Evolutionary conservation across 2,113 vertebrate species (phyloP).

Genomic region (Ammospiza nelsoni): DNA sequence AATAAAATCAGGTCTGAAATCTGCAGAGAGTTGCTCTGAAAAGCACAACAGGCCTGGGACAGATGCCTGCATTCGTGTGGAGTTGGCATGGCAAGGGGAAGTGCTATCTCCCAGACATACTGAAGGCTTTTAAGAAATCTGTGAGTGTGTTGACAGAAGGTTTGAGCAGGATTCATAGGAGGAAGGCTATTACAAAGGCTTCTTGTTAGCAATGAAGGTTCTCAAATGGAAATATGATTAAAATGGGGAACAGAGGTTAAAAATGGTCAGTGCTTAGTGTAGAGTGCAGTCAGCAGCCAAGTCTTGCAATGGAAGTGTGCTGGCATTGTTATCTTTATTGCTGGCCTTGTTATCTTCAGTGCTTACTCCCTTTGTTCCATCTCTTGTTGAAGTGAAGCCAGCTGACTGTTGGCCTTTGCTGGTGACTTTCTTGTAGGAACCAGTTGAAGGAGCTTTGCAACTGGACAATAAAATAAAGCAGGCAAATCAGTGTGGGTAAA

Average conservation of each 20-base stretch:
- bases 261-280: not conserved
- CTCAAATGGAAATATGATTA: not conserved
- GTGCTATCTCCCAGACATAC: not conserved
- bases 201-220: not conserved
- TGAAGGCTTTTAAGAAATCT: not conserved
- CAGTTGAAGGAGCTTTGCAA: not conserved
- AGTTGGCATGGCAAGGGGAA: not conserved
- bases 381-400: not conserved
- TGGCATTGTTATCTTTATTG: not conserved
- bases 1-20: not conserved
- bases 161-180: not conserved
- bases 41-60: not conserved
- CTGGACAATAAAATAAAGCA: not conserved
- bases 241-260: not conserved
- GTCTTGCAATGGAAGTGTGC: not conserved
- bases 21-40: not conserved
- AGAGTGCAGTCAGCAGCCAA: not conserved
- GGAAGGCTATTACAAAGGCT: not conserved
- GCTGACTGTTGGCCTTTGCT: not conserved
- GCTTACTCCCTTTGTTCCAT: not conserved
- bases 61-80: accelerated
- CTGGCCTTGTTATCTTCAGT: not conserved
- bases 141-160: not conserved
- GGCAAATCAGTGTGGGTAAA: not conserved
- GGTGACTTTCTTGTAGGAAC: not conserved